Evolutionary conservation across 2,797 vertebrate genomes (phyloP), one percentile per base, ranked within the genome.

Genomic region (Mareca penelope): DNA sequence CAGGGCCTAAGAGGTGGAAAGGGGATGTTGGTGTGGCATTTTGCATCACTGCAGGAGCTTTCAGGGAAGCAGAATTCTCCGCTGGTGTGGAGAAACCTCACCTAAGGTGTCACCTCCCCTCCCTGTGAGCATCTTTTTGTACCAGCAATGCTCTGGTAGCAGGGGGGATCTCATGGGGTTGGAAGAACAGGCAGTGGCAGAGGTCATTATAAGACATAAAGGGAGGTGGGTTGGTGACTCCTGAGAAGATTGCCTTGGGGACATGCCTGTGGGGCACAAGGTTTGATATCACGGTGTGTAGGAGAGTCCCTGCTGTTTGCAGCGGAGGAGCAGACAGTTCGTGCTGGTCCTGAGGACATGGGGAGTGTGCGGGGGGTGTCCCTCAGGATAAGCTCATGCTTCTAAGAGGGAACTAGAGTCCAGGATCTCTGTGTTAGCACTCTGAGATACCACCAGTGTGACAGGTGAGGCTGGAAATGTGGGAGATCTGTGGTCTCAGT

Each of bases 161-260:
- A 57, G 35, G 56, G 37, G 26, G 4, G 2, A 14, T 61, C 40
- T 59, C 33, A 12, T 1, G 4, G 26, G 8, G 3, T 1, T 80
- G 65, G 44, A 42, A 93, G 19, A 65, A 73, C 9, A 69, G 31
- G 39, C 33, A 15, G 42, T 60, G 40, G 48, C 37, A 69, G 40
- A 33, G 31, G 24, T 15, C 42, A 64, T 15, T 89, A 3, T 59
- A 8, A 50, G 39, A 37, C 37, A 24, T 16, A 37, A 23, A 64
- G n/a, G 37, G n/a, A 91, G 16, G n/a, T 80, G 39, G n/a, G 14
- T 53, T 79, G 73, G 26, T 68, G 40, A 31, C 22, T 52, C 12
- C 37, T 60, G 65, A 52, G 67, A 75, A 65, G 40, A 55, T 6
- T 13, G 12, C 22, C 29, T 5, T 29, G n/a, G 39, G 17, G 29